Evolutionary conservation across 2,113 vertebrate species (phyloP).

Genomic region (Laticauda colubrina): DNA sequence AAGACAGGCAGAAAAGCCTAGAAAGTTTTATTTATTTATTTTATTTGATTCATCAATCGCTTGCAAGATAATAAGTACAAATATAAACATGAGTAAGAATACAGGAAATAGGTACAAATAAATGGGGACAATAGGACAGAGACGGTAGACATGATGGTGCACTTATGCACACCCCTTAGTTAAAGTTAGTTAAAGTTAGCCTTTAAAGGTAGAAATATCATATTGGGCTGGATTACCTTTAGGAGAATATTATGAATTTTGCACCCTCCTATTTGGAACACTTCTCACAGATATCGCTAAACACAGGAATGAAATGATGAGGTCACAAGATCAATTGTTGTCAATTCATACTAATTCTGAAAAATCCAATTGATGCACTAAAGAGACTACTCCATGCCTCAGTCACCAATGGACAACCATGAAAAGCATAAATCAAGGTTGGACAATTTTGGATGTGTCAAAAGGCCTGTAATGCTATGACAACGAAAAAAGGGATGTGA

Average conservation of each 20-base stretch:
- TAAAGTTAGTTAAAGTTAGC: not conserved
- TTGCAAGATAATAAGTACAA: too few relatives aligned
- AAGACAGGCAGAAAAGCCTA: not conserved
- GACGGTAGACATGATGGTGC: too few relatives aligned
- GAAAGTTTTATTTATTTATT: not conserved
- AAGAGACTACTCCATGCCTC: not conserved
- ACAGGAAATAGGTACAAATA: too few relatives aligned
- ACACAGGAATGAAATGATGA: not conserved
- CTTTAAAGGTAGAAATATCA: not conserved
- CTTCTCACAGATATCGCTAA: not conserved
- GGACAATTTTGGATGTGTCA: not conserved
- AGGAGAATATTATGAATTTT: not conserved
- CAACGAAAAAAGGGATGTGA: not conserved
- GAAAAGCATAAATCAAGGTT: not conserved
- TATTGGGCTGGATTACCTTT: not conserved
- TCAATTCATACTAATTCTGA: not conserved
- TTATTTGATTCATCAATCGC: too few relatives aligned
- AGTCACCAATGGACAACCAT: not conserved
- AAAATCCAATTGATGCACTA: not conserved
- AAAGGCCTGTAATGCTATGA: not conserved
- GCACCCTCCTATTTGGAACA: not conserved
- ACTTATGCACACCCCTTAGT: too few relatives aligned
- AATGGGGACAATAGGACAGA: too few relatives aligned
- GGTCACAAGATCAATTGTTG: not conserved
- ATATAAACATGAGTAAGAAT: too few relatives aligned